Base-by-base conservation (phyloP, 2,113 vertebrate species). In the Hippocampus mohnikei region DNA sequence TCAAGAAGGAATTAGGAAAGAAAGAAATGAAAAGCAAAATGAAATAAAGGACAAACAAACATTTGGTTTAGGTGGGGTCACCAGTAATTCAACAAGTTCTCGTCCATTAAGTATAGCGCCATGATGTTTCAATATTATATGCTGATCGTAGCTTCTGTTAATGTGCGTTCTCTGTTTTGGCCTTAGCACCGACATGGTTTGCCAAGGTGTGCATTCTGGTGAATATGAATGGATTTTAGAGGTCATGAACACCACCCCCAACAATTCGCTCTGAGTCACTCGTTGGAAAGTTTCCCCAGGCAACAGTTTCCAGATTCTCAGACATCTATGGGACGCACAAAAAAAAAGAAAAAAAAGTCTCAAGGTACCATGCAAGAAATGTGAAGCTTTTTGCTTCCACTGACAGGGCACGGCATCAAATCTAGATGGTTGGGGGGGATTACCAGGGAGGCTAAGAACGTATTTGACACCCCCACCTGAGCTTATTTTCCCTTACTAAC, bases 1-100 rank as follows among this genome's bases (percentile, higher is more conserved):
- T 69, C 73, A 75, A 64, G 46, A 68, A 23, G 72, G 82, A 84
- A 87, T 84, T 82, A 72, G 59, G 5, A n/a, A 69, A 84, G 63
- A 75, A 16, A 87, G 84, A 89, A 84, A 84, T 42, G 87, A 87
- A 81, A 85, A 66, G 62, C 48, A 75, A 60, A 81, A 44, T 20
- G 70, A 80, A 80, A 75, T 70, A 72, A 61, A 61, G 75, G 78
- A 66, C 65, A 59, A 73, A 80, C 52, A 71, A 50, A 53, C 73
- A 78, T 67, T 79, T 74, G 78, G 66, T 55, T 0, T 10, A 37
- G 1, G 10, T 27, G 67, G 55, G 62, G 37, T 20, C 20, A 40
- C 15, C 29, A 33, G 16, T n/a, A 58, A 50, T 53, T 44, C 21
- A 61, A 69, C 3, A 60, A 20, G 20, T 3, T 41, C n/a, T 21